A percentile compares a stretch with the other conserved stretches of the same genome.
Conservation (phyloP, 2,113 vertebrate genomes). For the Ploceus nigricollis region DNA sequence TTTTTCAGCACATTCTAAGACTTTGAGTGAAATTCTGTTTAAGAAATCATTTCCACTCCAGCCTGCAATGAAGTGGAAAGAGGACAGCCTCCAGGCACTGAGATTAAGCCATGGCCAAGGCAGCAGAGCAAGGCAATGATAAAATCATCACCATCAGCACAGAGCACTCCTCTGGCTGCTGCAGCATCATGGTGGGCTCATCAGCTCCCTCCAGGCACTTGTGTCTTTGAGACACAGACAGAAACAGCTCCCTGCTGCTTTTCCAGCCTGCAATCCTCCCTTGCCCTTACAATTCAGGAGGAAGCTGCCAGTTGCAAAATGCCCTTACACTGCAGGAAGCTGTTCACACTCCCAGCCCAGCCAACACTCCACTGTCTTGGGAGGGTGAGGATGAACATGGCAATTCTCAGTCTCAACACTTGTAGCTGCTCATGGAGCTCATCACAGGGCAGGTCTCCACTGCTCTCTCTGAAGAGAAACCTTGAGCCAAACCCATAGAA, state of each 20-base stretch:
- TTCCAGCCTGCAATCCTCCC: neutral
- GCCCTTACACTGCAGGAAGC: conserved; percentile 10
- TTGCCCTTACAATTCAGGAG: neutral
- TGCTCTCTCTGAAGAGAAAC: neutral
- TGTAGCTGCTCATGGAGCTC: neutral
- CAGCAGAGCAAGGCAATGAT: neutral
- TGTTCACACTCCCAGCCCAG: neutral
- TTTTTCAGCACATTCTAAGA: neutral
- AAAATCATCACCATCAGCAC: neutral
- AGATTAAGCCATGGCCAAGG: neutral
- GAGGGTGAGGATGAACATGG: neutral
- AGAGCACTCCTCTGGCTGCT: neutral
- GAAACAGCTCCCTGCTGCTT: neutral
- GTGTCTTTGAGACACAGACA: neutral
- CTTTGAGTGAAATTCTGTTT: neutral
- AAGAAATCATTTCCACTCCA: neutral
- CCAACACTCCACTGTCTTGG: neutral
- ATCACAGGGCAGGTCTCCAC: neutral
- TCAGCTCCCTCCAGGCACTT: neutral
- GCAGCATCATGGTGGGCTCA: neutral
- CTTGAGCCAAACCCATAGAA: neutral
- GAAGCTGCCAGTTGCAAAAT: neutral
- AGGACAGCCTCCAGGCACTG: neutral
- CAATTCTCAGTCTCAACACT: neutral
- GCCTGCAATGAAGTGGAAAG: neutral